phyloP scores from a whole-genome alignment of 1,140 invertebrate species.

The Cydia fagiglandana region DNA sequence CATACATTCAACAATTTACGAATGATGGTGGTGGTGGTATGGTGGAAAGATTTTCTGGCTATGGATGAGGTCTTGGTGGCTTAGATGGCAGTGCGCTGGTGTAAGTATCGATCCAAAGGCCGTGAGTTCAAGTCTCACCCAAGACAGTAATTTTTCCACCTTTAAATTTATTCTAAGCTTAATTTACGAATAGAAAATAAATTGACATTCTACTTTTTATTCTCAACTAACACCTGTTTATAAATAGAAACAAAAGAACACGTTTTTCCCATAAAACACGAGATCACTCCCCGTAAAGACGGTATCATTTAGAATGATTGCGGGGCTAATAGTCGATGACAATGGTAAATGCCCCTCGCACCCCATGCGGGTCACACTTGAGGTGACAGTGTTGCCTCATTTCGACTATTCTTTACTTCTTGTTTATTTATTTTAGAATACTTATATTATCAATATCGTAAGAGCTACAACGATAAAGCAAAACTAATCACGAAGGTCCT shows the following conservation, averaged over 20 bases:
- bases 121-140: too few species aligned
- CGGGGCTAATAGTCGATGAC: constrained; percentile 51
- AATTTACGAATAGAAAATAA: too few species aligned
- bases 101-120: too few species aligned
- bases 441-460: not conserved
- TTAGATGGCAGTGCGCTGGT: too few species aligned
- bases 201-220: too few species aligned
- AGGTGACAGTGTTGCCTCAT: constrained; percentile 16
- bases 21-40: too few species aligned
- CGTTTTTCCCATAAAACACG: not conserved
- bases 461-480: not conserved
- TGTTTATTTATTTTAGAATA: not conserved
- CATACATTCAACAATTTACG: too few species aligned
- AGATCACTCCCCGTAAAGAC: constrained; percentile 14
- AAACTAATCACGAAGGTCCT: not conserved
- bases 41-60: too few species aligned
- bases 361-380: constrained; percentile 49
- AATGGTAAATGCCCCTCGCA: constrained; percentile 47
- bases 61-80: too few species aligned
- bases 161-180: too few species aligned
- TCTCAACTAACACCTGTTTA: too few species aligned
- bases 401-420: not conserved
- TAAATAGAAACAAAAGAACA: not conserved
- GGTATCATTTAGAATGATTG: constrained; percentile 48
- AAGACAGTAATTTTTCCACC: too few species aligned